Evolutionary conservation across 2,888 invertebrate species (phyloP), one percentile per base, ranked within the genome.

Genomic region (Nemotelus nigrinus): DNA sequence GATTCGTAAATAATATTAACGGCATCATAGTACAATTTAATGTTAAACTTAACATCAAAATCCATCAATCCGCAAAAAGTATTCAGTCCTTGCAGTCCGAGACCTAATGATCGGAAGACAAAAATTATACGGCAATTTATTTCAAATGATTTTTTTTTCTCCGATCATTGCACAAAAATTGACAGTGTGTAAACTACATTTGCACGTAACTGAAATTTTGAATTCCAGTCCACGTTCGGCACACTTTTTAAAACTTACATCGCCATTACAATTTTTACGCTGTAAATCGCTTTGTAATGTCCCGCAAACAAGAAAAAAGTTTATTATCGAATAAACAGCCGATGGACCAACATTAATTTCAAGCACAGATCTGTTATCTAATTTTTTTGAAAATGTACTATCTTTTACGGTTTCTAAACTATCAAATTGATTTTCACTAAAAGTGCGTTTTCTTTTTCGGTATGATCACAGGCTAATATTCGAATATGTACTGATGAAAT

Each of bases 111-210:
- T 58, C 58, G 58, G 10, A 58, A 58, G 10, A 58, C 58, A n/a
- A 58, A 58, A 58, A 6, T 58, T 58, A 58, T 58, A 58, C 58
- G 58, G 58, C 58, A 2, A 58, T 58, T 58, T 58, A 58, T 58
- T 58, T 58, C 58, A 58, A 2, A 58, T 25, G 58, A 58, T 2
- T 58, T 6, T 10, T 58, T 58, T 58, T 58, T 58, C 58, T 58
- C 58, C 58, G 25, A 58, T 58, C 58, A 58, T 58, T n/a, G 58
- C 58, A 58, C 58, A 58, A 58, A 1, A 58, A 58, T 58, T 58
- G 58, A 58, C 58, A 58, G 7, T 58, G 58, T n/a, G 25, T 58
- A 58, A 58, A 58, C 58, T 58, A 58, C 58, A 58, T 58, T 58
- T 25, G 58, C 58, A 58, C 7, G 58, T 58, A 58, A 58, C 58